phyloP scores from a whole-genome alignment of 2,113 vertebrate species.

The Antigone vipio region DNA sequence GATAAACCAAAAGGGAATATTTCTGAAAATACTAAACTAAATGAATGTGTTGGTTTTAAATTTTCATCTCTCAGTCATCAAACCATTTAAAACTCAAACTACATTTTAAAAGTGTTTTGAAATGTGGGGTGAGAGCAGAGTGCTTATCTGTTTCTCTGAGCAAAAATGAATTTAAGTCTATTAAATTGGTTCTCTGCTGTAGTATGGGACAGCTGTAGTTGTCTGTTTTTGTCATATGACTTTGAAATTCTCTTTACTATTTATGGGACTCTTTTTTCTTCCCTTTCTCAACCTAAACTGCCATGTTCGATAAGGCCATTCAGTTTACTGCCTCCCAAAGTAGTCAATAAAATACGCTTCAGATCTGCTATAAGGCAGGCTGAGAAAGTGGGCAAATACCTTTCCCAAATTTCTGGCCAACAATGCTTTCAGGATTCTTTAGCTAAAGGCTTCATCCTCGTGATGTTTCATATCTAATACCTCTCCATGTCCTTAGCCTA shows the following conservation, averaged over 20 bases:
- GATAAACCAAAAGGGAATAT: background rate
- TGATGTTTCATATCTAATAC: background rate
- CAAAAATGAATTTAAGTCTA: background rate
- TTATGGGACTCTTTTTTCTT: background rate
- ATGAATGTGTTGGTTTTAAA: background rate
- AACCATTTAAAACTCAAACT: background rate
- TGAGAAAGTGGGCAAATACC: background rate
- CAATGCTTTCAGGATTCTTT: background rate
- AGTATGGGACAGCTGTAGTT: background rate
- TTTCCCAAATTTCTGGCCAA: background rate
- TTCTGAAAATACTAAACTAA: background rate
- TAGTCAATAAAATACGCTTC: background rate
- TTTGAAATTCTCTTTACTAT: background rate
- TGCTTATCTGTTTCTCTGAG: background rate
- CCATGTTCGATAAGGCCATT: background rate
- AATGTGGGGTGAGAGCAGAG: background rate
- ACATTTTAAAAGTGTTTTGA: background rate
- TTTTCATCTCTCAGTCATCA: background rate
- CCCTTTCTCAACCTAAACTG: background rate
- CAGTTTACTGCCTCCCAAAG: background rate
- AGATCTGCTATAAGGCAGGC: background rate
- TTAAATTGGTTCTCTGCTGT: background rate
- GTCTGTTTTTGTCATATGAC: background rate
- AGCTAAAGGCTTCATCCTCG: background rate
- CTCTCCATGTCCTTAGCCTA: background rate